Base-by-base conservation (phyloP, 2,113 vertebrate species). In the Oenanthe oenanthe region DNA sequence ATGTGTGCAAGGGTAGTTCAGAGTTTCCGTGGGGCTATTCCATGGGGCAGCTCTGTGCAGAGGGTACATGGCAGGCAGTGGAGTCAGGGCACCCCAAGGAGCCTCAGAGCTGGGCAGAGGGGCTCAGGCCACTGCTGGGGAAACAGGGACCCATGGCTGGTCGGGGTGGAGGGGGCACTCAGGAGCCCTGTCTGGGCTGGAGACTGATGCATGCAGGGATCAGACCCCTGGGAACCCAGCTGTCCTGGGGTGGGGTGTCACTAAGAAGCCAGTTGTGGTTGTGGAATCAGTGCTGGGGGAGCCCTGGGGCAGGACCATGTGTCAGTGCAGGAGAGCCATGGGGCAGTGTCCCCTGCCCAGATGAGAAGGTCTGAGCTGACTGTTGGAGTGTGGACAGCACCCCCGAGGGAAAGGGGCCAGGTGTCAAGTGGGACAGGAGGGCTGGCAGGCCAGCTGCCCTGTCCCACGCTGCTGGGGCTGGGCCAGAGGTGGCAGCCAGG, bases 281-380 rank as follows among this genome's bases (percentile, higher is more conserved):
- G 38, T 12, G 28, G 25, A 19, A 15, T 43, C 42, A 53, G 19
- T 65, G 45, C 78, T 51, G 47, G 40, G 21, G 32, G 6, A 84
- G 10, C 38, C 42, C 34, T 14, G 38, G 45, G 32, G 32, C 48
- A 63, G 63, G 31, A 28, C 48, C 9, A 1, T 6, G 15, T 17
- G 50, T 32, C 70, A 47, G 31, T 20, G 36, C 68, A 77, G 50
- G 18, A 31, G 24, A 53, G 63, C 48, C 32, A 6, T 1, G 19
- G 34, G 65, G 10, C 50, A 22, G 22, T 1, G 3, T 47, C 50
- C 43, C 75, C 22, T n/a, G 48, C 25, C 42, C 36, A 17, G 36
- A 36, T 0, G 0, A 50, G 57, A 22, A 34, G 65, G 36, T 45
- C 32, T 2, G 1, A 68, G 79, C 48, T 79, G 71, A 26, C 42